Evolutionary conservation across 1,140 invertebrate genomes (phyloP), one percentile per base, ranked within the genome.

Genomic region (Papilio polyxenes): DNA sequence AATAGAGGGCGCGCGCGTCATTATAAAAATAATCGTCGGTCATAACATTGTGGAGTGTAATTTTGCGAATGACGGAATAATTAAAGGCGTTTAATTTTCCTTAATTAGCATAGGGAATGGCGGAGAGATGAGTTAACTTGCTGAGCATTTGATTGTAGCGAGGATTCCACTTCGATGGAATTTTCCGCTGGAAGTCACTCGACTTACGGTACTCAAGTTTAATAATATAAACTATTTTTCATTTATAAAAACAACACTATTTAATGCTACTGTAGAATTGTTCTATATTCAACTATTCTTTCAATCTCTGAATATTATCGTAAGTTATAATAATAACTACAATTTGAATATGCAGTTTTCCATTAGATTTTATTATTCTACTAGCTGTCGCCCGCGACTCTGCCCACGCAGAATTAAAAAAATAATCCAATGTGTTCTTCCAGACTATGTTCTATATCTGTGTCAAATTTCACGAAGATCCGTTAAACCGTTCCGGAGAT

Each of bases 41-140:
- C 65, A 40, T 72, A 40, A 72, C 65, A 72, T 72, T 72, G 65
- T 23, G 13, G 37, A 37, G 65, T 72, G 65, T 72, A 72, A 72
- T 72, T 72, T 72, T 40, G 31, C 65, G 65, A 72, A 72, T 37
- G 65, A 72, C 65, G 37, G 65, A 11, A 72, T 72, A 72, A 72
- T 72, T 72, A 31, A 72, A 72, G 65, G 65, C 31, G 11, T 72
- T 72, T 72, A 72, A 72, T 72, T 72, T 72, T 31, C 65, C 31
- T 72, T 72, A 72, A 72, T 72, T 72, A 72, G 65, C 65, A 72
- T 72, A 72, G 65, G 65, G 65, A 72, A 72, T 72, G 65, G 65
- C 13, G 65, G 65, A 72, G 65, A 13, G 15, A 37, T 31, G 65
- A 23, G 20, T 37, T 31, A 37, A 31, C 31, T 72, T 37, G 5